Conservation (phyloP, 2,113 vertebrate species). For the Austrofundulus limnaeus region DNA sequence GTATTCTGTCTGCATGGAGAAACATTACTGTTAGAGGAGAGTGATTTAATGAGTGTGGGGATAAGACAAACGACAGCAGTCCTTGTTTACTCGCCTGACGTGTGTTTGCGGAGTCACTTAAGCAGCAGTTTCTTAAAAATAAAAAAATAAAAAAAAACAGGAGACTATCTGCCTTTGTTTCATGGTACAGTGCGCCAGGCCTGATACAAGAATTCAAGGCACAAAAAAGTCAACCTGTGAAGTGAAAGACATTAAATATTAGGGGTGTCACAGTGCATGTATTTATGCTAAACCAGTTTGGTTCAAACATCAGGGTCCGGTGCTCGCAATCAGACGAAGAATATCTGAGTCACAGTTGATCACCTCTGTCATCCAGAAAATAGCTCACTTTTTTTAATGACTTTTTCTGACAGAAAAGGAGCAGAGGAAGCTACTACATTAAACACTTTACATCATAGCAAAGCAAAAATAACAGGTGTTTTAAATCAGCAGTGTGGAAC, state of each 20-base stretch:
- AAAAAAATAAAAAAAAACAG: not conserved
- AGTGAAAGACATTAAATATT: not conserved
- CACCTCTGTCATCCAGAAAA: too few species aligned
- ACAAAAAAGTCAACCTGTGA: conserved; percentile 1
- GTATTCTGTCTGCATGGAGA: conserved; percentile 69
- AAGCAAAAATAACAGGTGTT: too few species aligned
- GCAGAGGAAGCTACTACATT: too few species aligned
- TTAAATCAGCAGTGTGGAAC: too few species aligned
- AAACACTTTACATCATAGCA: too few species aligned
- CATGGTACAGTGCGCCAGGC: not conserved
- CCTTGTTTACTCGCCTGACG: not conserved
- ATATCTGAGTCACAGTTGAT: too few species aligned
- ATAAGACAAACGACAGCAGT: conserved; percentile 24
- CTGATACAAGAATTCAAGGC: not conserved
- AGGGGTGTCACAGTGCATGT: too few species aligned
- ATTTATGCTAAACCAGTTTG: too few species aligned
- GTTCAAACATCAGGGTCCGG: too few species aligned
- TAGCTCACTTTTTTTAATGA: too few species aligned
- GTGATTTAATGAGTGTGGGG: conserved; percentile 48
- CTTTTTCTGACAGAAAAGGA: too few species aligned
- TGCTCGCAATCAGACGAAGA: too few species aligned
- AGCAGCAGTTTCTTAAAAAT: not conserved
- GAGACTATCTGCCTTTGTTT: not conserved
- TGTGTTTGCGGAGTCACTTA: not conserved
- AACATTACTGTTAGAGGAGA: conserved; percentile 43